These are phyloP conservation scores for Chrosomus eos DNA, from an alignment of 2,797 vertebrate species.

Conservation along the genomic window DNA sequence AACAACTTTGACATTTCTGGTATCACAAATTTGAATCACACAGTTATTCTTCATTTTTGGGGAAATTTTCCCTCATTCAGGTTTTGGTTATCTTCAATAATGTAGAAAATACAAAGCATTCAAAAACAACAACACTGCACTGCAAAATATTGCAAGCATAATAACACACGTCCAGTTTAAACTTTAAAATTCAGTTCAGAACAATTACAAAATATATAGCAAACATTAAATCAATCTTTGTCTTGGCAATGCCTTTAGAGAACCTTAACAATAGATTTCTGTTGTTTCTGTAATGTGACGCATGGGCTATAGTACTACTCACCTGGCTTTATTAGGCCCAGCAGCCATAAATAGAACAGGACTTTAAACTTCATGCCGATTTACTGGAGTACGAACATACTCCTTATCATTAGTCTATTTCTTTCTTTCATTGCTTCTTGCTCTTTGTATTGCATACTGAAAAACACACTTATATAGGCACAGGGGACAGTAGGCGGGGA, in stretches of 20 bases:
- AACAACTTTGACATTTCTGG: neutral
- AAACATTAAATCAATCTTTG: neutral
- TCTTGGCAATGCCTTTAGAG: neutral
- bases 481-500: constrained; percentile 47
- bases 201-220: neutral
- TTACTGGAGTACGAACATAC: constrained; percentile 64
- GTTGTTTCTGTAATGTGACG: neutral
- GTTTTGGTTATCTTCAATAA: neutral
- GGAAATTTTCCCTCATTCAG: neutral
- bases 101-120: neutral
- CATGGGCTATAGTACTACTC: constrained; percentile 71
- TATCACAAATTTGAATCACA: neutral
- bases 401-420: constrained; percentile 72
- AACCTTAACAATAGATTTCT: too few relatives aligned
- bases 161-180: neutral
- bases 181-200: neutral
- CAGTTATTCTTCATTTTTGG: neutral
- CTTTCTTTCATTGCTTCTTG: constrained; percentile 34
- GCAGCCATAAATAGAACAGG: constrained; percentile 69
- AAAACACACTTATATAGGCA: constrained; percentile 47
- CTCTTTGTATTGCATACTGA: constrained; percentile 22
- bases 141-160: neutral
- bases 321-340: constrained; percentile 75
- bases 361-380: constrained; percentile 80
- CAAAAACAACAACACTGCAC: neutral